These are phyloP conservation scores for Manis javanica DNA, from an alignment of 2,797 vertebrate genomes.

Conservation along the genomic window DNA sequence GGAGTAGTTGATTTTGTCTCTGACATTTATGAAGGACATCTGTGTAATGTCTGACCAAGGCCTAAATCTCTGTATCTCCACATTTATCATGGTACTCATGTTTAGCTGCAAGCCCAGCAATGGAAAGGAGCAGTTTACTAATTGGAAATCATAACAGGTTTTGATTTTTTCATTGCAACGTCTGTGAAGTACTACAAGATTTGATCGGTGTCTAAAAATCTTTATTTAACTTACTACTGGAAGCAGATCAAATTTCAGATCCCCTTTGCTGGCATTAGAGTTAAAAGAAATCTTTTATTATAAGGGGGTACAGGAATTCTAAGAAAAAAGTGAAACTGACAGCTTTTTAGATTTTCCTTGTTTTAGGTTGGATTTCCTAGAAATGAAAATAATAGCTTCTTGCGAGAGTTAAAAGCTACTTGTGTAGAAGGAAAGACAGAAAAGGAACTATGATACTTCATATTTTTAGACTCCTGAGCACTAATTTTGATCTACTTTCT, in stretches of 20 bases:
- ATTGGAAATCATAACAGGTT: constrained; percentile 71
- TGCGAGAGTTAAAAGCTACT: constrained; percentile 22
- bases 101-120: constrained; percentile 59
- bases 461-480: constrained; percentile 12
- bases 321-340: constrained; percentile 31
- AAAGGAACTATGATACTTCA: neutral
- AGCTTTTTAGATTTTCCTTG: constrained; percentile 40
- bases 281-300: constrained; percentile 67
- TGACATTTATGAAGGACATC: constrained; percentile 84
- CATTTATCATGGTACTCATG: constrained; percentile 59
- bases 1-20: constrained; percentile 73
- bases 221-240: constrained; percentile 66
- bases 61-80: constrained; percentile 32
- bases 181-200: constrained; percentile 74
- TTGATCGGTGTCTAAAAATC: constrained; percentile 72
- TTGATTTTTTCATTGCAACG: constrained; percentile 73
- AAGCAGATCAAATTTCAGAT: constrained; percentile 67
- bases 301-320: constrained; percentile 7
- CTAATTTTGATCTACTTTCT: constrained; percentile 16
- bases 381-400: constrained; percentile 31
- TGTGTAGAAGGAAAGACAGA: constrained; percentile 6
- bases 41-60: constrained; percentile 76
- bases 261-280: constrained; percentile 29
- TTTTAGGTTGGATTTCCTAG: constrained; percentile 9
- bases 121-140: constrained; percentile 69